Percentiles rank a stretch among this genome's conserved stretches.
These are phyloP conservation scores for Leptocoma aspasia DNA, from an alignment of 2,113 vertebrate genomes.

Conservation along the genomic window DNA sequence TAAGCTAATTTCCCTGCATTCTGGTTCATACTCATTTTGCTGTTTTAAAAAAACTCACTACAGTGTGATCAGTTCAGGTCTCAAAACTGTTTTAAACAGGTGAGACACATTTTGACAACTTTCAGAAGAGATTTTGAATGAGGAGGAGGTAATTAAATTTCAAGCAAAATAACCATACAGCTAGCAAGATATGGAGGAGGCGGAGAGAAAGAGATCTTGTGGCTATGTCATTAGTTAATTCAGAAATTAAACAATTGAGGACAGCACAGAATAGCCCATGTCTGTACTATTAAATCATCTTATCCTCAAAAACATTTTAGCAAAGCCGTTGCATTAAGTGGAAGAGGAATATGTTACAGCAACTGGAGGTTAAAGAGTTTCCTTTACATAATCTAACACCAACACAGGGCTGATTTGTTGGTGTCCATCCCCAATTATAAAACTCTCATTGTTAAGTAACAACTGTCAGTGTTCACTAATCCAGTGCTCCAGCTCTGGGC, in stretches of 20 bases:
- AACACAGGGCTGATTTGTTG: background rate
- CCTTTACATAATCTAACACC: background rate
- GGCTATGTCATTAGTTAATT: background rate
- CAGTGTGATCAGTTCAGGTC: background rate
- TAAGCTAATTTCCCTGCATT: background rate
- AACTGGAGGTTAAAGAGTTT: background rate
- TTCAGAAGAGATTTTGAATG: background rate
- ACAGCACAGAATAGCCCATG: background rate
- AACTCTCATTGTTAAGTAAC: background rate
- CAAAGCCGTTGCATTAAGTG: background rate
- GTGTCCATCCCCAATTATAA: background rate
- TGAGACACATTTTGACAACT: background rate
- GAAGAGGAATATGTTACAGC: background rate
- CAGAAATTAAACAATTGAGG: background rate
- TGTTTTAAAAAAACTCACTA: background rate
- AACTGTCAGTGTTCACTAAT: background rate
- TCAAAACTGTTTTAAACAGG: background rate
- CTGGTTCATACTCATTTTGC: background rate
- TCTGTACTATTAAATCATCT: background rate
- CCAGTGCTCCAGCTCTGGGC: background rate
- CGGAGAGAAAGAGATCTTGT: background rate
- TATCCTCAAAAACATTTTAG: background rate
- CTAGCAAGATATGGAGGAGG: background rate
- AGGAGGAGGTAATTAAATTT: background rate
- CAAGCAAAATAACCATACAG: background rate